Conservation (phyloP, 2,113 vertebrate species). For the Heptranchias perlo region DNA sequence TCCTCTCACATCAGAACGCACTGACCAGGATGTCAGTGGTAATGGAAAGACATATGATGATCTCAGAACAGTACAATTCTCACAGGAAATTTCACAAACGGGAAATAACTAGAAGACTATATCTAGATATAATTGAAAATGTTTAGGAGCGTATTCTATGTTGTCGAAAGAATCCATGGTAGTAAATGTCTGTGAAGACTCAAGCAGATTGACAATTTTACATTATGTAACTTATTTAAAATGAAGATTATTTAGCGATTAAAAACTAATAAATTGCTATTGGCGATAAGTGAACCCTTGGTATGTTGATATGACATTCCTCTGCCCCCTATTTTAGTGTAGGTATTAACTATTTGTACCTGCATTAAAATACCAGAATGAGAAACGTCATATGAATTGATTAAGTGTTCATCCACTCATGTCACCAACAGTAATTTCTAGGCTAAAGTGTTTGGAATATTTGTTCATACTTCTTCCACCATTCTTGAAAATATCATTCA, state of each 20-base stretch:
- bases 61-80: background rate
- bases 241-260: too few species aligned
- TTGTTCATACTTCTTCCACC: too few species aligned
- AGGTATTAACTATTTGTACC: background rate
- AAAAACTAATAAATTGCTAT: too few species aligned
- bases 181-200: background rate
- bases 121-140: background rate
- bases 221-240: too few species aligned
- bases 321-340: background rate
- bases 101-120: background rate
- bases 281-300: background rate
- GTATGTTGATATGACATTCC: background rate
- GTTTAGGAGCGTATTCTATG: background rate
- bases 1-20: background rate
- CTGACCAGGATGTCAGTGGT: background rate
- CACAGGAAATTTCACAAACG: background rate
- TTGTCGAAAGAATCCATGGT: background rate
- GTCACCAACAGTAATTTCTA: too few species aligned
- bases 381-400: too few species aligned
- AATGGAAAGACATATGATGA: background rate
- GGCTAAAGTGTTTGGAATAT: too few species aligned
- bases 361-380: too few species aligned
- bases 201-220: too few species aligned
- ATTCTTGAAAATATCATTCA: too few species aligned
- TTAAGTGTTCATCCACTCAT: too few species aligned